phyloP scores from a whole-genome alignment of 2,797 vertebrate genomes.

The Ceyx erithaca region DNA sequence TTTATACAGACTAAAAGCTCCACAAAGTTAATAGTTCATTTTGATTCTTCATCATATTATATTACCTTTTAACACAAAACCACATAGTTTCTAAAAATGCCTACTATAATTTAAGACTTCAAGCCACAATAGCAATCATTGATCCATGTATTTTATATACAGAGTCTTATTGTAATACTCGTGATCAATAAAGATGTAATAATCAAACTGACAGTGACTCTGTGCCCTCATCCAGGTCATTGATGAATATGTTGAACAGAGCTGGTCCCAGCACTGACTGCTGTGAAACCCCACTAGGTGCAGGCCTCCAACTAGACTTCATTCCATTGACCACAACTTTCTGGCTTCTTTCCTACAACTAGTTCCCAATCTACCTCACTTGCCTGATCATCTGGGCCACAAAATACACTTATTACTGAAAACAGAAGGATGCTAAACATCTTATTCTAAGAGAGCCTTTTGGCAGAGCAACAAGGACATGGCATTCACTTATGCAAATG shows the following conservation, averaged over 20 bases:
- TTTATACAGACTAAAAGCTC: not conserved
- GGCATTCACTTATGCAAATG: not conserved
- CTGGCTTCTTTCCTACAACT: too few species aligned
- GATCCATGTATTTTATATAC: constrained; percentile 57
- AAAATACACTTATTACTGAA: not conserved
- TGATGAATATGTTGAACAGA: too few species aligned
- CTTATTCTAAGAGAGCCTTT: not conserved
- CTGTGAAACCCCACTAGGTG: too few species aligned
- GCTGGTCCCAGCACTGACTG: too few species aligned
- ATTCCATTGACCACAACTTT: too few species aligned
- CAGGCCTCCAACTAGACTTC: too few species aligned
- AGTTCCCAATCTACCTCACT: too few species aligned
- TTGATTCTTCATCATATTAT: constrained; percentile 8
- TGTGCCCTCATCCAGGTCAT: too few species aligned
- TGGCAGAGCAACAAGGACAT: rapidly evolving
- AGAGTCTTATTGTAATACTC: constrained; percentile 52
- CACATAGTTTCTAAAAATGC: constrained; percentile 24
- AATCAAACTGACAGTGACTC: too few species aligned
- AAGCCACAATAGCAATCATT: constrained; percentile 15
- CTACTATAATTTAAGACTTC: constrained; percentile 56
- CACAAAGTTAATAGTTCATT: constrained; percentile 1
- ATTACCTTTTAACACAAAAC: constrained; percentile 44
- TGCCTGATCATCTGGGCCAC: too few species aligned
- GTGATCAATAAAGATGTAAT: constrained; percentile 61
- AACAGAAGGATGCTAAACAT: not conserved